Base-by-base conservation (phyloP, 2,797 vertebrate species). In the Yasuhikotakia modesta region DNA sequence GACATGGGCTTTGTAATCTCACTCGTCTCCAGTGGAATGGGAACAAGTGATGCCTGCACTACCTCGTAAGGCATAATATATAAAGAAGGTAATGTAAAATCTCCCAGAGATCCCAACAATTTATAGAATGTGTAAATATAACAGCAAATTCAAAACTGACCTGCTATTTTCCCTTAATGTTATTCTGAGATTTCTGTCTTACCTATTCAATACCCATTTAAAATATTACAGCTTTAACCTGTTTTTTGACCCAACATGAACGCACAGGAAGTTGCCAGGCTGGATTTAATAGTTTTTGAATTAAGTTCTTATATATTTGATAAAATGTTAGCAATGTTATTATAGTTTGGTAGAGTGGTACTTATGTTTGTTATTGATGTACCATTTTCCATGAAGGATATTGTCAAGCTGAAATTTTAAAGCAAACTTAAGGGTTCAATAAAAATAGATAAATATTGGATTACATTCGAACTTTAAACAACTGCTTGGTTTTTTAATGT, bases 381-480 rank as follows among this genome's bases (percentile, higher is more conserved):
- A 55, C 5, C 2, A 12, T 55, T 55, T 55, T 17, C 14, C 22
- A 58, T 58, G 1, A 16, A 24, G 13, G 5, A 27, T 13, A 2
- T 16, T 24, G 22, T 57, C 11, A 57, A 10, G 53, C 4, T 57
- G 11, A 13, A 1, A 22, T 57, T 57, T 7, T 57, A 4, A 57
- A 57, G 11, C 19, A 22, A 3, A 57, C 10, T 7, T 17, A 11
- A 17, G 2, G 24, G 5, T 30, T 60, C 2, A 32, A 61, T 17
- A 60, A 32, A 3, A 48, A 11, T 1, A 50, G 4, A 21, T 35
- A 52, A 8, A 32, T 61, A 32, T 53, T 32, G 30, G 5, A 52
- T 24, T 67, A 35, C 52, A 65, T 58, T 69, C 13, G 7, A 50
- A 50, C 66, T 69, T 69, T 60, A 55, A 67, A 57, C 63, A 79